These are phyloP conservation scores for Haliclona indistincta DNA, from an alignment of 37 sponge, comb jelly and placozoan species.

Conservation along the genomic window DNA sequence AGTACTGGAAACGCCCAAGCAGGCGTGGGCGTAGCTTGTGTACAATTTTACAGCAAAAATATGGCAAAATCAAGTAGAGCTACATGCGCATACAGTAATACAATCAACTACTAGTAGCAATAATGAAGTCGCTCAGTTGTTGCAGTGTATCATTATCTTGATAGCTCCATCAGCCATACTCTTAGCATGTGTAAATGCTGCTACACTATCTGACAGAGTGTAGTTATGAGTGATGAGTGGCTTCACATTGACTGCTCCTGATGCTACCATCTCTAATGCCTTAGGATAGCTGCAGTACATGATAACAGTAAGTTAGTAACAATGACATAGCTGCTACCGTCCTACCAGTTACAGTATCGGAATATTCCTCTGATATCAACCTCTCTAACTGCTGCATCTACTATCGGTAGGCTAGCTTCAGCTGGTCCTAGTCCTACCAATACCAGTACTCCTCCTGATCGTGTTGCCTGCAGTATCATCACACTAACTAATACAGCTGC, in stretches of 20 bases:
- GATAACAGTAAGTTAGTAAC: neutral
- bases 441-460: conserved; percentile 66
- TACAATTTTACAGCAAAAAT: too few species aligned
- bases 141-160: conserved; percentile 64
- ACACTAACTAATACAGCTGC: neutral
- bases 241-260: conserved; percentile 70
- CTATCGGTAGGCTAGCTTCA: conserved; percentile 68
- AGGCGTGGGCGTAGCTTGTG: too few species aligned
- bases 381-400: conserved; percentile 63
- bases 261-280: conserved; percentile 67
- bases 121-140: neutral
- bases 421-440: conserved; percentile 76
- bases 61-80: conserved; percentile 77
- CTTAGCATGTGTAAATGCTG: conserved; percentile 65
- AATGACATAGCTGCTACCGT: neutral
- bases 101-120: neutral
- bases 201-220: conserved; percentile 38
- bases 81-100: conserved; percentile 33
- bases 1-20: too few species aligned
- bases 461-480: neutral
- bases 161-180: conserved; percentile 51
- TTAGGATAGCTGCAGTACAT: conserved; percentile 46
- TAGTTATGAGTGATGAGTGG: conserved; percentile 70
- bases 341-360: conserved; percentile 63
- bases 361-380: conserved; percentile 81